Conservation (phyloP, 2,797 vertebrate genomes). For the Halcyon badia region DNA sequence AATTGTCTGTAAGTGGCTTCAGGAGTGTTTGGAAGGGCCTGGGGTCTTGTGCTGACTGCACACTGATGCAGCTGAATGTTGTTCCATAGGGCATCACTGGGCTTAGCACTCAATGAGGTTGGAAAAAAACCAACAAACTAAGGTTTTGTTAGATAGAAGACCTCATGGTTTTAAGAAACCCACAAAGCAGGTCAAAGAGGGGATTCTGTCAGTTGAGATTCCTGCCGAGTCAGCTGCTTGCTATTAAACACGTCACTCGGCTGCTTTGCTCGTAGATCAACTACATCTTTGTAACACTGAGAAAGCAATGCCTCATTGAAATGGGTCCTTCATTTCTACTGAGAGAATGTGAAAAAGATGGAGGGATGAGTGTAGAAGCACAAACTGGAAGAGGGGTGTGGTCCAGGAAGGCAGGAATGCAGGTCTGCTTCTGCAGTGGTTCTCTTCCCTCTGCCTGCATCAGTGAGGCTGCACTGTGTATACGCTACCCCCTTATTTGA, state of each 20-base stretch:
- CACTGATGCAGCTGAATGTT: neutral
- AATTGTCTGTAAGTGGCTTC: neutral
- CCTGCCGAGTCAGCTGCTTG: constrained; percentile 15
- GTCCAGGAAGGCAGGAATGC: neutral
- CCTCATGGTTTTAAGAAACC: neutral
- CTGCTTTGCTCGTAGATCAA: constrained; percentile 10
- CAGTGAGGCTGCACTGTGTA: neutral
- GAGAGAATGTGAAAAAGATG: neutral
- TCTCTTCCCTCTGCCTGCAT: neutral
- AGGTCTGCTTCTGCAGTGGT: neutral
- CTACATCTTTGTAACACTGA: constrained; percentile 26
- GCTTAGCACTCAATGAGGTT: neutral
- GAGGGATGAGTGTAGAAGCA: neutral
- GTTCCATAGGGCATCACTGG: neutral
- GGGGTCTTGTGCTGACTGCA: neutral
- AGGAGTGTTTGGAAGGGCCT: neutral
- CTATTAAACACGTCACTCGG: neutral
- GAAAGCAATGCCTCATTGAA: constrained; percentile 8
- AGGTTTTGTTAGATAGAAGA: neutral
- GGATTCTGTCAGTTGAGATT: constrained; percentile 12
- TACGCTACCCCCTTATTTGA: neutral
- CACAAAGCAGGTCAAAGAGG: neutral
- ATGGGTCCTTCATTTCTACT: neutral
- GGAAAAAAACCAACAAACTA: neutral
- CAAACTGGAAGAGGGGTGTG: neutral